Evolutionary conservation across 1,140 invertebrate species (phyloP), one percentile per base, ranked within the genome.

Genomic region (Drosophila tropicalis): DNA sequence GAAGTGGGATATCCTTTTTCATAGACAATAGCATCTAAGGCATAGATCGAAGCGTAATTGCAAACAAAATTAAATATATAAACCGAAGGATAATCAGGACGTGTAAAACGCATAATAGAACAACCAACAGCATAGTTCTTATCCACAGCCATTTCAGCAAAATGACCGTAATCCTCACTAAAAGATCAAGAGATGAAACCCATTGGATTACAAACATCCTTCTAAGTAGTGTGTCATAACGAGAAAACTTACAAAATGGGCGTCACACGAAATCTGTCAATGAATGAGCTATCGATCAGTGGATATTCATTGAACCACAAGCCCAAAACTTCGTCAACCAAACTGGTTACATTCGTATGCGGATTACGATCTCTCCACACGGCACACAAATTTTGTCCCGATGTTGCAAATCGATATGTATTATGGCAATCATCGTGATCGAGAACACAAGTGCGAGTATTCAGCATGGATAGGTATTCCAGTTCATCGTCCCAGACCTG

Each of bases 401-500:
- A 81, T 62, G 87, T 91, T 51, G 78, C 72, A 64, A 90, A 92
- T n/a, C 79, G 70, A 6, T 81, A 92, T 1, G 91, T 92, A 57
- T 87, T 91, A 62, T 90, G 79, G 40, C 91, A 92, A 51, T 90
- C 79, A 65, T 92, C 91, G 61, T 92, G 91, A 60, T 91, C 91
- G 68, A 91, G 67, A 5, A 76, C 76, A 19, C 91, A 92, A 6
- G 90, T 91, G 13, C 83, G 83, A n/a, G 86, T 62, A 66, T 92
- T 92, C 19, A 91, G 32, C 22, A 76, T 81, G 0, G 91, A 89
- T 40, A 92, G 70, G 62, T 91, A 91, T 41, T 92, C 85, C 17
- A 92, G 74, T 67, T 92, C 91, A 78, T 92, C 89, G 44, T 92
- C 86, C 91, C 91, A 92, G 4, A 90, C 72, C 91, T 92, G 6